Percentiles rank a stretch among this genome's conserved stretches.
Conservation (phyloP, 2,888 invertebrate genomes). For the Keiferia lycopersicella region DNA sequence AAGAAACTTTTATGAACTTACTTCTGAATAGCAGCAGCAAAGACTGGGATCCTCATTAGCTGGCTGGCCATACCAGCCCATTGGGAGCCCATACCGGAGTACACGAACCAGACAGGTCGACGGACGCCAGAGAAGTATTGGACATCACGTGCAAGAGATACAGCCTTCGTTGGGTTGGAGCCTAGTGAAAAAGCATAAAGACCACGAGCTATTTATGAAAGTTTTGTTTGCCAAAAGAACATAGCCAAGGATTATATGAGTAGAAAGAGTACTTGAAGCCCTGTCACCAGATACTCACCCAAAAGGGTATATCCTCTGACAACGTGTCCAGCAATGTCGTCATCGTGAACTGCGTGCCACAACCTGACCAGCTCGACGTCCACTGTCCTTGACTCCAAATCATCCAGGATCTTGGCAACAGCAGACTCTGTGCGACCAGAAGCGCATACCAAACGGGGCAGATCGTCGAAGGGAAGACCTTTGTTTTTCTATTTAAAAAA, state of each 20-base stretch:
- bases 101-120: slow-evolving; percentile 88
- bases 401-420: slow-evolving; percentile 83
- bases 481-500: slow-evolving; percentile 69
- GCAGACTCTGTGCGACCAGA: slow-evolving; percentile 92
- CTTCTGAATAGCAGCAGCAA: slow-evolving; percentile 66
- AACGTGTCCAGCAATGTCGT: slow-evolving; percentile 83
- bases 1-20: slow-evolving; percentile 26
- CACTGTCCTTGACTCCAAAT: slow-evolving; percentile 81
- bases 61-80: slow-evolving; percentile 82
- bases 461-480: slow-evolving; percentile 82
- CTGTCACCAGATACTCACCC: slow-evolving; percentile 42
- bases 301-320: slow-evolving; percentile 88
- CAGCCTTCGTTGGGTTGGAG: slow-evolving; percentile 61
- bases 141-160: slow-evolving; percentile 71
- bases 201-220: too few species aligned
- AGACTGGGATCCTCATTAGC: slow-evolving; percentile 79
- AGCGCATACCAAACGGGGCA: slow-evolving; percentile 87
- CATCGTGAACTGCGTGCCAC: slow-evolving; percentile 81
- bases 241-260: too few species aligned
- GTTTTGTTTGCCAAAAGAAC: too few species aligned
- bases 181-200: slow-evolving; percentile 39
- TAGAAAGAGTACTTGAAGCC: not conserved
- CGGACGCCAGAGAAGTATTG: slow-evolving; percentile 83
- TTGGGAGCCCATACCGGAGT: slow-evolving; percentile 85
- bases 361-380: slow-evolving; percentile 83